Conservation (phyloP, 2,113 vertebrate genomes). For the Sisor rabdophorus region DNA sequence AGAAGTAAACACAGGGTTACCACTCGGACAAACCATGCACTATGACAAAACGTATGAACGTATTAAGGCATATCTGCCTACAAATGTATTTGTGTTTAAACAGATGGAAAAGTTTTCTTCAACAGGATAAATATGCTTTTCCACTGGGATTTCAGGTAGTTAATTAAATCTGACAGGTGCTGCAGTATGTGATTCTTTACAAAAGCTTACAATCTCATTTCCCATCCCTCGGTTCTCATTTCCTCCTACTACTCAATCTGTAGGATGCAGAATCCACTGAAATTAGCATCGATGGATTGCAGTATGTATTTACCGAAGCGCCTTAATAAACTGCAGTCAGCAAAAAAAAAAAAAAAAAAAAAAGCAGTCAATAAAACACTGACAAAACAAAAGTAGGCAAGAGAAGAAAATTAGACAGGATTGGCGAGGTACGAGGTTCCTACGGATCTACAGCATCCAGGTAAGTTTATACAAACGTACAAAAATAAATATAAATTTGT, state of each 20-base stretch:
- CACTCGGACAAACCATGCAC: neutral
- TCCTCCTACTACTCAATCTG: neutral
- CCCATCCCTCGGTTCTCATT: neutral
- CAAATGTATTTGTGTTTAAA: neutral
- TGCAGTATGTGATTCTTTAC: neutral
- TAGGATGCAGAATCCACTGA: neutral
- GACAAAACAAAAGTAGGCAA: neutral
- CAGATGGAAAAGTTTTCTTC: neutral
- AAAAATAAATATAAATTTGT: too few relatives aligned
- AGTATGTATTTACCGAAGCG: neutral
- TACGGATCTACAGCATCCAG: too few relatives aligned
- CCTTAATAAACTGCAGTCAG: neutral
- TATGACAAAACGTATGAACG: neutral
- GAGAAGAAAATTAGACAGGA: neutral
- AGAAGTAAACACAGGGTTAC: neutral
- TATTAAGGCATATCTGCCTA: neutral
- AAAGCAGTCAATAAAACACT: neutral
- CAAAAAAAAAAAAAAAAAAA: neutral
- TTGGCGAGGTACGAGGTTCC: neutral
- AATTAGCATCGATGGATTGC: neutral
- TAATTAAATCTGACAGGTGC: constrained; percentile 12
- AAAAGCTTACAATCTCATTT: constrained; percentile 9
- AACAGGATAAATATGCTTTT: neutral
- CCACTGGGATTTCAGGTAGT: neutral
- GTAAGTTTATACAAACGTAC: too few relatives aligned